Evolutionary conservation across 2,888 invertebrate species (phyloP).

Genomic region (Sphecodes monilicornis): DNA sequence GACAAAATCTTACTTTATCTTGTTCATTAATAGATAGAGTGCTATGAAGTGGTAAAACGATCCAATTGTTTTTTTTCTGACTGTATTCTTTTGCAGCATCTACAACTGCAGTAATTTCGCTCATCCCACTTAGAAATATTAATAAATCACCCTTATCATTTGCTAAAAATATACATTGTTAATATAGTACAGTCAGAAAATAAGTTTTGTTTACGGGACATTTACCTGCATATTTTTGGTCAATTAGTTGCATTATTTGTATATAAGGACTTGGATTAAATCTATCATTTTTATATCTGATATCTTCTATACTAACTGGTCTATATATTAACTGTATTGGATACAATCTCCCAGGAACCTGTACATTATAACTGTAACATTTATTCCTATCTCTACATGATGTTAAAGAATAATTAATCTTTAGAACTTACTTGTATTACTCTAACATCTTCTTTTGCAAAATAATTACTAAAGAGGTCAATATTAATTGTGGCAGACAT

Average conservation of each 20-base stretch:
- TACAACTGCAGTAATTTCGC: conserved; percentile 94
- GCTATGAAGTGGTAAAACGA: conserved; percentile 96
- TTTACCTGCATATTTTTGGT: conserved; percentile 92
- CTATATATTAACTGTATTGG: conserved; percentile 96
- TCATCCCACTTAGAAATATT: conserved; percentile 97
- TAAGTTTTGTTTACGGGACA: conserved; percentile 40
- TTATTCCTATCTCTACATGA: conserved; percentile 7
- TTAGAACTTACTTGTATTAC: conserved; percentile 89
- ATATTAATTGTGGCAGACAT: conserved; percentile 99
- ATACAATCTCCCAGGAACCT: conserved; percentile 97
- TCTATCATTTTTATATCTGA: conserved; percentile 88
- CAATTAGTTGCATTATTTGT: conserved; percentile 96
- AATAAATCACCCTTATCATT: conserved; percentile 96
- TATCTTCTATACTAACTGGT: conserved; percentile 88
- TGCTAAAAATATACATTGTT: conserved; percentile 83
- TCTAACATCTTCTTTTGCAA: conserved; percentile 91
- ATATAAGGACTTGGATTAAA: conserved; percentile 98
- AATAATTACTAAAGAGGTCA: conserved; percentile 96
- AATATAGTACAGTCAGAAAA: conserved; percentile 24
- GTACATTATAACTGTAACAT: conserved; percentile 28
- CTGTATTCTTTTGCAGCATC: conserved; percentile 94
- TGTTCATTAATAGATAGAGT: conserved; percentile 97
- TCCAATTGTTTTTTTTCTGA: conserved; percentile 93
- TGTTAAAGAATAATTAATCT: conserved; percentile 1
- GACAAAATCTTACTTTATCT: conserved; percentile 90